These are phyloP conservation scores for Cheirogaleus major DNA, from an alignment of 2,797 vertebrate genomes.

Conservation along the genomic window DNA sequence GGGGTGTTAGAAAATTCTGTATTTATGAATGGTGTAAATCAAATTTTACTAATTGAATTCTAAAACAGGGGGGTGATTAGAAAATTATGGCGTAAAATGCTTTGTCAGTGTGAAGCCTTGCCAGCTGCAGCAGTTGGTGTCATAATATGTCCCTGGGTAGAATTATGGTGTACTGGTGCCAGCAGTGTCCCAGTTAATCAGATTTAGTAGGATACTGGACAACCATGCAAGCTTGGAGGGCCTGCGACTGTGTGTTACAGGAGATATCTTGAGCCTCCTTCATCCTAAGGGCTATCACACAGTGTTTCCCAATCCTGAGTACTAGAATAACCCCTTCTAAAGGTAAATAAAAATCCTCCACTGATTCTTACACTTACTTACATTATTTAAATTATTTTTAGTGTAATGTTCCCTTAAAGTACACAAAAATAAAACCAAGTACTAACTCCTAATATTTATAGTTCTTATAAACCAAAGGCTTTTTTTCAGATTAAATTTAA, in stretches of 20 bases:
- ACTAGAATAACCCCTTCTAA: neutral
- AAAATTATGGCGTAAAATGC: slow-evolving; percentile 51
- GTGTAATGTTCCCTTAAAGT: slow-evolving; percentile 23
- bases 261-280: neutral
- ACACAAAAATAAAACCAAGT: slow-evolving; percentile 7
- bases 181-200: neutral
- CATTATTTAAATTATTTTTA: neutral
- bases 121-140: neutral
- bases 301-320: neutral
- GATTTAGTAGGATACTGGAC: neutral
- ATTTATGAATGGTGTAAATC: slow-evolving; percentile 55
- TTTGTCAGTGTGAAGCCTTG: slow-evolving; percentile 24
- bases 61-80: slow-evolving; percentile 53
- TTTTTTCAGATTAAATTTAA: slow-evolving; percentile 44
- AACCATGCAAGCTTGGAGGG: neutral
- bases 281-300: neutral
- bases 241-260: neutral
- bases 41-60: slow-evolving; percentile 62
- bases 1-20: slow-evolving; percentile 2
- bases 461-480: slow-evolving; percentile 36
- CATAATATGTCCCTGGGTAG: neutral
- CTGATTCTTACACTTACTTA: neutral
- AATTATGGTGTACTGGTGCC: neutral
- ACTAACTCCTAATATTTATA: slow-evolving; percentile 14
- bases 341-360: slow-evolving; percentile 18